Conservation (phyloP, 2,797 vertebrate species). For the Tragelaphus oryx region DNA sequence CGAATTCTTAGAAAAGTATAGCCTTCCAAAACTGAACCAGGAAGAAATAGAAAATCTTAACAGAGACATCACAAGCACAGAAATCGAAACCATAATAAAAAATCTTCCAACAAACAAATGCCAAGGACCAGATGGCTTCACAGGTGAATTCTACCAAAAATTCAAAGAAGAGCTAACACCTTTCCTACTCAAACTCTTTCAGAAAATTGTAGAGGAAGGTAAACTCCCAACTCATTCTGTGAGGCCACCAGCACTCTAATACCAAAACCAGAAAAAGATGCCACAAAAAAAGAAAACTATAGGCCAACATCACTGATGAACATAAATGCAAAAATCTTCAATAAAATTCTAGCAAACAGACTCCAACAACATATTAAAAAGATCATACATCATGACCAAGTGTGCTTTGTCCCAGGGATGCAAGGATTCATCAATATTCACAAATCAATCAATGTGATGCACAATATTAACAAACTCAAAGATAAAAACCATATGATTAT, state of each 20-base stretch:
- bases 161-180: neutral
- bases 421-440: neutral
- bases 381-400: neutral
- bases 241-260: neutral
- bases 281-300: neutral
- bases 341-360: neutral
- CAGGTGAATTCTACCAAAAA: neutral
- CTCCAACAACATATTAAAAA: neutral
- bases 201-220: neutral
- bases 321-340: neutral
- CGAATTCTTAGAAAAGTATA: neutral
- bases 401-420: neutral
- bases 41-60: neutral
- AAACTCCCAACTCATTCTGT: neutral
- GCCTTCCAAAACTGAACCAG: neutral
- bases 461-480: neutral
- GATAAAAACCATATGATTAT: neutral
- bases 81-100: neutral
- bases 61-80: neutral
- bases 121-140: neutral
- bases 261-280: neutral
- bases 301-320: neutral
- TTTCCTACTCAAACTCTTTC: neutral
- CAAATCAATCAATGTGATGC: neutral
- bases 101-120: neutral